These are phyloP conservation scores for Montipora capitata DNA, from an alignment of 92 coral and sea anemone genomes.

Conservation along the genomic window DNA sequence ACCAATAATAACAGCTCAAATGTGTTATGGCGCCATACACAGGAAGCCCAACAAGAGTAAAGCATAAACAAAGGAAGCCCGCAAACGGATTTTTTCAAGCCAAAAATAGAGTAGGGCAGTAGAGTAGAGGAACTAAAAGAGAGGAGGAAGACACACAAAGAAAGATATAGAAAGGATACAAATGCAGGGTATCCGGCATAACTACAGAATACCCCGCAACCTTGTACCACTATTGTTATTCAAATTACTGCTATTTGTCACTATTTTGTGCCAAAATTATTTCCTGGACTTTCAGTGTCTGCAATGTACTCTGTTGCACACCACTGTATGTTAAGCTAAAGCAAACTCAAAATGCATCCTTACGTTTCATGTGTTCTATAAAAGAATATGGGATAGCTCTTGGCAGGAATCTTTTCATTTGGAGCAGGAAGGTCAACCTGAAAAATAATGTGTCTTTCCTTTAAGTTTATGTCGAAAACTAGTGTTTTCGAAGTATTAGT, in stretches of 20 bases:
- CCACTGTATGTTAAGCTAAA: slow-evolving; percentile 11
- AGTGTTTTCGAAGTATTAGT: slow-evolving; percentile 12
- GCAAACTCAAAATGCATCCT: slow-evolving; percentile 40
- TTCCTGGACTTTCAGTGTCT: slow-evolving; percentile 22
- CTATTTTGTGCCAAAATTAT: slow-evolving; percentile 12
- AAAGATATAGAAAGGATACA: slow-evolving; percentile 15
- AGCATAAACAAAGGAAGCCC: slow-evolving; percentile 19
- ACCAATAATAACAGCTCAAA: slow-evolving; percentile 6
- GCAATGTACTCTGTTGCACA: slow-evolving; percentile 16
- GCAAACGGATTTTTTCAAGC: slow-evolving; percentile 5
- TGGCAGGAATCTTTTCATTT: slow-evolving; percentile 79
- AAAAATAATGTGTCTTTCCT: slow-evolving; percentile 9
- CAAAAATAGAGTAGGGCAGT: slow-evolving; percentile 20
- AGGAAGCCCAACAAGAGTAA: slow-evolving; percentile 12
- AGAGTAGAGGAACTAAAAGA: slow-evolving; percentile 13
- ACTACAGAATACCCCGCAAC: slow-evolving; percentile 18
- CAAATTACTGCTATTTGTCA: slow-evolving; percentile 18
- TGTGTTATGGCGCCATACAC: slow-evolving; percentile 12
- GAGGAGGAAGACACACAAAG: slow-evolving; percentile 19
- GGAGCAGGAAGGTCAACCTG: slow-evolving; percentile 66
- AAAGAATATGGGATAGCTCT: slow-evolving; percentile 89
- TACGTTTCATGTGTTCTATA: slow-evolving; percentile 96
- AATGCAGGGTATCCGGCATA: slow-evolving; percentile 18
- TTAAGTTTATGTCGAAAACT: background rate
- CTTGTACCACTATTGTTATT: slow-evolving; percentile 10